These are phyloP conservation scores for Echeneis naucrates DNA, from an alignment of 2,797 vertebrate species.

Conservation along the genomic window DNA sequence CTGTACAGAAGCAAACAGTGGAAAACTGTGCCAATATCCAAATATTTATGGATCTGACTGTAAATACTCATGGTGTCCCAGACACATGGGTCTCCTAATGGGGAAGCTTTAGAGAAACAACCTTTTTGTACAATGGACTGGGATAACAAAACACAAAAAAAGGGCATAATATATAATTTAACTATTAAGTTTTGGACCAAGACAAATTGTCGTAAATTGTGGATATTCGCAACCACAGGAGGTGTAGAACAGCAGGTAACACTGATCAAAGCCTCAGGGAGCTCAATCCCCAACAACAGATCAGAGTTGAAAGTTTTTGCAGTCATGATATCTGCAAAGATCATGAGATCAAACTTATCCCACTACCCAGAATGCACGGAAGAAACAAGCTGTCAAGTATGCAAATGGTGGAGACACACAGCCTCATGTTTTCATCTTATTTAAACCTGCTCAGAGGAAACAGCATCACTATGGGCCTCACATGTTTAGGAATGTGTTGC, in stretches of 20 bases:
- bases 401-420: conserved; percentile 16
- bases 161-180: too few relatives aligned
- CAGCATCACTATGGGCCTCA: conserved; percentile 17
- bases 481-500: conserved; percentile 22
- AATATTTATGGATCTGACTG: too few relatives aligned
- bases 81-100: not conserved
- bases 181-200: conserved; percentile 40
- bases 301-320: conserved; percentile 22
- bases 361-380: conserved; percentile 2
- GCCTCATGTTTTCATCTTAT: conserved; percentile 23
- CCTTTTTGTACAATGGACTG: too few relatives aligned
- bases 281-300: conserved; percentile 26
- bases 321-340: conserved; percentile 32
- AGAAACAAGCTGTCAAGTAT: conserved; percentile 20
- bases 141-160: too few relatives aligned
- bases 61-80: too few relatives aligned
- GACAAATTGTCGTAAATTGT: conserved; percentile 47
- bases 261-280: conserved; percentile 14
- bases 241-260: conserved; percentile 20
- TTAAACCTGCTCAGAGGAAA: conserved; percentile 28
- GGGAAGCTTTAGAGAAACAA: conserved; percentile 10
- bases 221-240: conserved; percentile 32
- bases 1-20: too few relatives aligned
- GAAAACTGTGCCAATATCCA: too few relatives aligned
- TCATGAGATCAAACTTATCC: conserved; percentile 12